Conservation (phyloP, 2,888 invertebrate genomes). For the Gastracanthus pulcherrimus region DNA sequence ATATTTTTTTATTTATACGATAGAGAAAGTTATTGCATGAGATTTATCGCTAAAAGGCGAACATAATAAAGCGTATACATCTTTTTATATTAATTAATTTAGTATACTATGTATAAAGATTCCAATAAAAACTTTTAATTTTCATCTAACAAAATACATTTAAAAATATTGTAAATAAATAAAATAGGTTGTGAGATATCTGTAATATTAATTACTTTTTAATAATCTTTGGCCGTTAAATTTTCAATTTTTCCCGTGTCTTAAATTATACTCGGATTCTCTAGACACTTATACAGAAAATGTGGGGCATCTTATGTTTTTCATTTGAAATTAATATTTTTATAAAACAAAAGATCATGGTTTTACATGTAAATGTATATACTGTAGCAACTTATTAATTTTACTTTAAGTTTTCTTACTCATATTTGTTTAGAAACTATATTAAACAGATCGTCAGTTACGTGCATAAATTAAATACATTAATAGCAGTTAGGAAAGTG, state of each 20-base stretch:
- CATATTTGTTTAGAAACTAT: background rate
- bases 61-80: background rate
- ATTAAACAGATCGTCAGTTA: background rate
- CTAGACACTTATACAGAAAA: no score
- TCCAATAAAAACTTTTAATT: background rate
- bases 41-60: background rate
- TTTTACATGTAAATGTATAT: no score
- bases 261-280: no score
- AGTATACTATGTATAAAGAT: background rate
- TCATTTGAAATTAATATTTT: no score
- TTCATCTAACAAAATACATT: background rate
- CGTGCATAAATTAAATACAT: background rate
- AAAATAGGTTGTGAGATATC: no score
- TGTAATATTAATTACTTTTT: no score
- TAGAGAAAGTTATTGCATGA: background rate
- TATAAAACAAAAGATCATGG: no score
- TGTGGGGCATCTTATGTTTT: no score
- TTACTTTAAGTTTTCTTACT: background rate
- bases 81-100: background rate
- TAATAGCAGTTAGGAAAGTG: background rate
- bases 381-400: background rate
- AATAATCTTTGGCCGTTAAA: background rate
- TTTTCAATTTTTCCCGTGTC: no score
- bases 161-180: background rate
- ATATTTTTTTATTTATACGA: no score